These are phyloP conservation scores for Eristalis arbustorum DNA, from an alignment of 2,888 invertebrate species.

Conservation along the genomic window DNA sequence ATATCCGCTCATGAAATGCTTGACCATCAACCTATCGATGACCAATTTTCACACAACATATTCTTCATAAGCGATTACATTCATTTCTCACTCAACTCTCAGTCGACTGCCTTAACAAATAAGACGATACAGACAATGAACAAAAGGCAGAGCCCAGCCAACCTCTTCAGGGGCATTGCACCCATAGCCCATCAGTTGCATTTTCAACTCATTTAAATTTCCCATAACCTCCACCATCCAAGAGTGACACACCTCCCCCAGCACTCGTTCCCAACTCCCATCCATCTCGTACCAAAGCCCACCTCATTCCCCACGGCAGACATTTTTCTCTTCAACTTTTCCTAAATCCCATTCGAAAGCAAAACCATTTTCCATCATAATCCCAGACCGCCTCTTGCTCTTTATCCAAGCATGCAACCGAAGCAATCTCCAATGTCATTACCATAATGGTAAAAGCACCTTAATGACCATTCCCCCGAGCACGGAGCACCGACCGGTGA, in stretches of 20 bases:
- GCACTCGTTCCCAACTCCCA: background rate
- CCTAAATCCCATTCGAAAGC: background rate
- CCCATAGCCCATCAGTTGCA: too few relatives aligned
- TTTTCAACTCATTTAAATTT: background rate
- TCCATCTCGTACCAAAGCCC: background rate
- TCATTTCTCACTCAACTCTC: too few relatives aligned
- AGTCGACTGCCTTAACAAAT: too few relatives aligned
- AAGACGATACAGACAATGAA: too few relatives aligned
- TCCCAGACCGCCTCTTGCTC: background rate
- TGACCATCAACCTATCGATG: too few relatives aligned
- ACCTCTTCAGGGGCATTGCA: too few relatives aligned
- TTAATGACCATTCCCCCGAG: conserved; percentile 44
- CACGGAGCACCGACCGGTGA: background rate
- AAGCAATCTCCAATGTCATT: conserved; percentile 49
- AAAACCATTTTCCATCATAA: conserved; percentile 9
- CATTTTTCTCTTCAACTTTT: background rate
- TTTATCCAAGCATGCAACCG: conserved; percentile 16
- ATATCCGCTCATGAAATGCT: too few relatives aligned
- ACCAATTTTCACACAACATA: too few relatives aligned
- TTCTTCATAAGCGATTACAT: too few relatives aligned
- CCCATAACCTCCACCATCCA: background rate
- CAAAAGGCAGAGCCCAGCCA: too few relatives aligned
- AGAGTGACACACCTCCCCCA: background rate
- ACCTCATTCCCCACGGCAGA: background rate
- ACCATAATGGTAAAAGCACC: conserved; percentile 54